Conservation (phyloP, 2,888 invertebrate genomes). For the Galerucella calmariensis region DNA sequence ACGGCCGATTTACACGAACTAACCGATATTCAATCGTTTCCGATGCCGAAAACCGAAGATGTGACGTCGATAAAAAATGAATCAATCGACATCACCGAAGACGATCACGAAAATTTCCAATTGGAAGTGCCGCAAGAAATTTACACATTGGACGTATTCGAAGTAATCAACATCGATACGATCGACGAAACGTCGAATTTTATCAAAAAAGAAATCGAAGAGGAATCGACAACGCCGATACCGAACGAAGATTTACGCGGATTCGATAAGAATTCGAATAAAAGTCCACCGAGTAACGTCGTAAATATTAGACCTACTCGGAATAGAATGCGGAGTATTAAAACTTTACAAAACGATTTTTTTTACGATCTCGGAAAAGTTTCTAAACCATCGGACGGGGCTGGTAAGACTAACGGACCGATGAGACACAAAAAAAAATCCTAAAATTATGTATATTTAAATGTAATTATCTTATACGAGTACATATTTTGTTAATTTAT, state of each 20-base stretch:
- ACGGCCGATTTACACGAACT: conserved; percentile 22
- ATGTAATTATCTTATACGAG: background rate
- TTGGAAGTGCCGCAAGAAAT: conserved; percentile 46
- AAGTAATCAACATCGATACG: conserved; percentile 34
- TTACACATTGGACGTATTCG: conserved; percentile 37
- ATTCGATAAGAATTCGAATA: conserved; percentile 15
- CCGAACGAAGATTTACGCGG: conserved; percentile 18
- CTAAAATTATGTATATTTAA: background rate
- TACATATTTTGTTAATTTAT: background rate
- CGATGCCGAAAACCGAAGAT: conserved; percentile 3
- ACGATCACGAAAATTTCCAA: conserved; percentile 38
- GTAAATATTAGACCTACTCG: conserved; percentile 67
- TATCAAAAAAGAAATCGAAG: conserved; percentile 23
- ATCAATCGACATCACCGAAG: conserved; percentile 40
- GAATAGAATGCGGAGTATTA: conserved; percentile 69
- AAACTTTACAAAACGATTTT: conserved; percentile 70
- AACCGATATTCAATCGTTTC: conserved; percentile 10
- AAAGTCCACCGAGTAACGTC: background rate
- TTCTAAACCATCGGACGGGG: conserved; percentile 44
- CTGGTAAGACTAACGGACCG: conserved; percentile 27
- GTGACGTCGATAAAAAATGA: conserved; percentile 25
- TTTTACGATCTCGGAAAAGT: conserved; percentile 74
- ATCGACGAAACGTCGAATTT: conserved; percentile 17
- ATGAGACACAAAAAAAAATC: background rate
- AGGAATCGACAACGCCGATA: background rate